Percentiles rank a stretch among this genome's conserved stretches.
phyloP scores from a whole-genome alignment of 2,113 vertebrate genomes.

The Crotalus tigris region DNA sequence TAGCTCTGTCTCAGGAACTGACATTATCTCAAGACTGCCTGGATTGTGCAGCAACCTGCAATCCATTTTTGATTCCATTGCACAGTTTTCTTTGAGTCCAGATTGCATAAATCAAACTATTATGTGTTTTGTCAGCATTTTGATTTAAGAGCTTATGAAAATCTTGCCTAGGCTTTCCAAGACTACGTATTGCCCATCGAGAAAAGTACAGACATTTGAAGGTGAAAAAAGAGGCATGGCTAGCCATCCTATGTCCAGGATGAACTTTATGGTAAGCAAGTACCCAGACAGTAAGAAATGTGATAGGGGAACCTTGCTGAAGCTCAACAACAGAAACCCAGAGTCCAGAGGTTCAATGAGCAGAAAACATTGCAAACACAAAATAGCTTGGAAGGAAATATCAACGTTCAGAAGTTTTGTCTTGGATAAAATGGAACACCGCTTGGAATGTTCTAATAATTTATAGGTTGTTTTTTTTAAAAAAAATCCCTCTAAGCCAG shows the following conservation, averaged over 20 bases:
- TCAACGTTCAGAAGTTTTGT: background rate
- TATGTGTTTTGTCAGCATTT: conserved; percentile 50
- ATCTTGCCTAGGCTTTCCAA: conserved; percentile 44
- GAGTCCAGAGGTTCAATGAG: background rate
- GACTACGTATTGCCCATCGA: conserved; percentile 32
- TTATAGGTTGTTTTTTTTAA: background rate
- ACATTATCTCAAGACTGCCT: conserved; percentile 47
- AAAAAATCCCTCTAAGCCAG: background rate
- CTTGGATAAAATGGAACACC: background rate
- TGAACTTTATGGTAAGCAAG: background rate
- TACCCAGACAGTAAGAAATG: background rate
- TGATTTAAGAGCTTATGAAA: conserved; percentile 62
- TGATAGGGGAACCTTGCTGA: background rate
- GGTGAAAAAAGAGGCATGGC: background rate
- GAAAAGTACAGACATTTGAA: conserved; percentile 42
- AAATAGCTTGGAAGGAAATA: background rate
- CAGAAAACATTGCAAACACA: background rate
- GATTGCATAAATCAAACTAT: conserved; percentile 47
- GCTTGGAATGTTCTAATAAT: background rate
- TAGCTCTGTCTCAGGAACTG: conserved; percentile 46
- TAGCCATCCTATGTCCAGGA: background rate
- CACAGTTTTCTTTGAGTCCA: conserved; percentile 44
- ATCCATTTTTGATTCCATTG: conserved; percentile 48
- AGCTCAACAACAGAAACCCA: background rate
- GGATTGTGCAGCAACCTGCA: conserved; percentile 58